Percentiles rank a stretch among this genome's conserved stretches.
Evolutionary conservation across 37 sponge, comb jelly and placozoan genomes (phyloP).

Genomic region (Ephydatia muelleri): DNA sequence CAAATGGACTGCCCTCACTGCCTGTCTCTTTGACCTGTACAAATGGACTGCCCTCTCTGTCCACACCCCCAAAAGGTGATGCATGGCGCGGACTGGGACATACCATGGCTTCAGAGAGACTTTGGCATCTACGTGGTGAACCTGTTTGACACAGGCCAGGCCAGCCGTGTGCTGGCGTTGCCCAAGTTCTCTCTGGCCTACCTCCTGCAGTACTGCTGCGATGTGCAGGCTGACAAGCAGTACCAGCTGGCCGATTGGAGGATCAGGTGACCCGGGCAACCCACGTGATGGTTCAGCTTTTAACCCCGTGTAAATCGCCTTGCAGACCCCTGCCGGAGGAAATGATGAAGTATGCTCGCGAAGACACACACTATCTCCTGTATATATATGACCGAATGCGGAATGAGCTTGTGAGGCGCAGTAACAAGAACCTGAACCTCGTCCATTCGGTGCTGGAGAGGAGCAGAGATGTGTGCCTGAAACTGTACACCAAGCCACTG

Average conservation of each 20-base stretch:
- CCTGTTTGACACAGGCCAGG: slow-evolving; percentile 94
- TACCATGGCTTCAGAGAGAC: slow-evolving; percentile 94
- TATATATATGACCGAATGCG: slow-evolving; percentile 90
- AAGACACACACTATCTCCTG: slow-evolving; percentile 97
- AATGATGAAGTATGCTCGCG: slow-evolving; percentile 92
- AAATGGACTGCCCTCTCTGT: neutral
- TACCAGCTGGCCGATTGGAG: slow-evolving; percentile 99
- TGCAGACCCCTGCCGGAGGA: slow-evolving; percentile 85
- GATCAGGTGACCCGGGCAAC: slow-evolving; percentile 51
- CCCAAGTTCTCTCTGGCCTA: slow-evolving; percentile 87
- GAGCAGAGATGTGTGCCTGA: slow-evolving; percentile 71
- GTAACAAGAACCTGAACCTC: slow-evolving; percentile 50
- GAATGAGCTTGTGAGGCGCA: slow-evolving; percentile 83
- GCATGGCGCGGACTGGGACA: slow-evolving; percentile 91
- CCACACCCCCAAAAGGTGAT: slow-evolving; percentile 64
- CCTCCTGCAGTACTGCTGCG: slow-evolving; percentile 87
- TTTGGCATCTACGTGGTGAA: slow-evolving; percentile 94
- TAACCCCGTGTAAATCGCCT: neutral
- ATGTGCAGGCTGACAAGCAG: slow-evolving; percentile 88
- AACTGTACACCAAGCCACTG: slow-evolving; percentile 71
- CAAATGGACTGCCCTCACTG: neutral
- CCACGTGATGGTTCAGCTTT: neutral
- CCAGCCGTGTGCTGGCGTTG: slow-evolving; percentile 71
- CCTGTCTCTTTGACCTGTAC: neutral
- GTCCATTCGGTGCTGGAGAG: slow-evolving; percentile 39